Conservation (phyloP, 2,113 vertebrate species). For the Vulpes vulpes region DNA sequence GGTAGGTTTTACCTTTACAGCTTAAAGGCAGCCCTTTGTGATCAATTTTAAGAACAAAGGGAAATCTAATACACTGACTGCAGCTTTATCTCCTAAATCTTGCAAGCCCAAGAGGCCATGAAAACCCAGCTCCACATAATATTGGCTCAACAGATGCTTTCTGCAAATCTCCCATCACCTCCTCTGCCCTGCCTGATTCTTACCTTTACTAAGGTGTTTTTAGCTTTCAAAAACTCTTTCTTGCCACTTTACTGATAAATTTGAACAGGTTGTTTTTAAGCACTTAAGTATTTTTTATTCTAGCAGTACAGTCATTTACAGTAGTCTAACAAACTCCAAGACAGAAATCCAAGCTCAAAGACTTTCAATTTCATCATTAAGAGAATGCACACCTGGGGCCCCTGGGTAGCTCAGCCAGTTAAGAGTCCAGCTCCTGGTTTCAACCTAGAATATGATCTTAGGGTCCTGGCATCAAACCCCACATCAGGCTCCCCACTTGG, state of each 20-base stretch:
- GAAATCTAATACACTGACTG: too few relatives aligned
- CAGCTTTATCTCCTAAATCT: neutral
- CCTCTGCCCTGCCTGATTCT: neutral
- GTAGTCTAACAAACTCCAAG: neutral
- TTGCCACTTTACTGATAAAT: neutral
- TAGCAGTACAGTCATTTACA: neutral
- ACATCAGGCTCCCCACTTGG: neutral
- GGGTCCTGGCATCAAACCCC: neutral
- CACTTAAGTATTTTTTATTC: neutral
- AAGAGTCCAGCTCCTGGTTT: neutral
- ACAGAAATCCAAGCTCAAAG: neutral
- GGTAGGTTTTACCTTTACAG: neutral
- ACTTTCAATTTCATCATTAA: neutral
- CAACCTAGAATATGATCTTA: neutral
- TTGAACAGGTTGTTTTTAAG: neutral
- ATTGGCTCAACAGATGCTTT: neutral
- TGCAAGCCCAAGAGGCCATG: neutral
- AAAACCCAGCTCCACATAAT: neutral
- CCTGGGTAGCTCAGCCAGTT: neutral
- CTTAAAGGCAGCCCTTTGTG: neutral
- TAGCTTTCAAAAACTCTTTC: neutral
- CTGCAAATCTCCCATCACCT: neutral
- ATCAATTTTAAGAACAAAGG: neutral
- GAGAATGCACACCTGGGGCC: neutral
- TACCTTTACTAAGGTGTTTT: neutral